A percentile compares a stretch with the other conserved stretches of the same genome.
These are phyloP conservation scores for Lithophane leautieri DNA, from an alignment of 2,888 invertebrate species.

Conservation along the genomic window DNA sequence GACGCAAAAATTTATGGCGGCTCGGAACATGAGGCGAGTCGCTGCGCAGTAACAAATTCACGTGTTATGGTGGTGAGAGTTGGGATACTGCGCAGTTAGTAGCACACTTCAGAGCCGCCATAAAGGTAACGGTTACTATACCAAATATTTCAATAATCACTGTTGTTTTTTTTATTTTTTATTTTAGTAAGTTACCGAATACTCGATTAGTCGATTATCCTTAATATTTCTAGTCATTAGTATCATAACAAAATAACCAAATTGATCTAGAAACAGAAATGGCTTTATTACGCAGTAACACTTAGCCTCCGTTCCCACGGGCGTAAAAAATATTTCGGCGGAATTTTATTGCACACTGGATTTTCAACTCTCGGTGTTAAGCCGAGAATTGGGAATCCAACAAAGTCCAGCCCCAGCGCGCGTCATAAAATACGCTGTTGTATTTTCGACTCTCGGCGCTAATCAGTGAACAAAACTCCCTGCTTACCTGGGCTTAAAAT, in stretches of 20 bases:
- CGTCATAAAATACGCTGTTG: too few species aligned
- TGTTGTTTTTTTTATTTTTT: background rate
- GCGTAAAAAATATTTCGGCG: background rate
- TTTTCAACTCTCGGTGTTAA: background rate
- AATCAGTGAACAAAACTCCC: too few species aligned
- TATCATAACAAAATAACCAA: constrained; percentile 4
- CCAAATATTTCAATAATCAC: constrained; percentile 4
- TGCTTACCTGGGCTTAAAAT: background rate
- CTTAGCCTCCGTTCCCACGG: background rate
- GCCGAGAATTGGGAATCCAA: background rate
- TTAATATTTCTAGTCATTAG: constrained; percentile 22
- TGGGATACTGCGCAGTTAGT: background rate
- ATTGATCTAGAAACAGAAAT: constrained; percentile 14
- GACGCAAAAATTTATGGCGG: background rate
- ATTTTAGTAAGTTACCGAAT: constrained; percentile 12
- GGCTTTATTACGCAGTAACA: background rate
- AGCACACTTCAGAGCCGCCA: background rate
- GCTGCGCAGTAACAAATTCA: background rate
- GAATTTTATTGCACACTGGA: background rate
- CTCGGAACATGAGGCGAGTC: background rate
- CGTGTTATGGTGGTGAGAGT: background rate
- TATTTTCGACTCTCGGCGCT: too few species aligned
- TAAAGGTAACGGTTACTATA: background rate
- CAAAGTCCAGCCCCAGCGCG: too few species aligned
- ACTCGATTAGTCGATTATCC: constrained; percentile 45